These are phyloP conservation scores for Archips crataeganus DNA, from an alignment of 2,888 invertebrate genomes.

Conservation along the genomic window DNA sequence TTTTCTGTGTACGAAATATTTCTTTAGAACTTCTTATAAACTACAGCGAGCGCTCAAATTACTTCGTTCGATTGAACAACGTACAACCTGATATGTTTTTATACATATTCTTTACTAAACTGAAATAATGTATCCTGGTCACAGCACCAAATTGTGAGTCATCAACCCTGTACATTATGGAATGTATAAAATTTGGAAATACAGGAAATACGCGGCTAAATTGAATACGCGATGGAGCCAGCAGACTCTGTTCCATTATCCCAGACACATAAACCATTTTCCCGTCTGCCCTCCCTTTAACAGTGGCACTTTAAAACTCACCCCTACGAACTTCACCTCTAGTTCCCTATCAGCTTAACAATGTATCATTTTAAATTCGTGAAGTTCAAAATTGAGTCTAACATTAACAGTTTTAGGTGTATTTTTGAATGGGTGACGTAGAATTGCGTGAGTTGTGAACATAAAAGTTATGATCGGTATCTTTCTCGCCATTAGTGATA, in stretches of 20 bases:
- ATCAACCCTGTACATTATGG: background rate
- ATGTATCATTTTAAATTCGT: background rate
- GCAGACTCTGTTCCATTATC: constrained; percentile 26
- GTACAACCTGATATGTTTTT: no score
- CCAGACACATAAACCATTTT: constrained; percentile 20
- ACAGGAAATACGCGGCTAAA: constrained; percentile 10
- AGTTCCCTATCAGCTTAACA: constrained; percentile 12
- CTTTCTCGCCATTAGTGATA: constrained; percentile 41
- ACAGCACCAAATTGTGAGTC: background rate
- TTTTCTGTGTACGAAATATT: background rate
- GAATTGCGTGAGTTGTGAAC: constrained; percentile 32
- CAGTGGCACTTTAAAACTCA: background rate
- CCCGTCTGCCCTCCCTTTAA: background rate
- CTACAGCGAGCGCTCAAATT: no score
- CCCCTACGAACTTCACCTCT: background rate
- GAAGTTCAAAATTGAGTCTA: constrained; percentile 11
- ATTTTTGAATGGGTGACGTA: background rate
- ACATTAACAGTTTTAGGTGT: constrained; percentile 7
- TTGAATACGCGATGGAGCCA: constrained; percentile 19
- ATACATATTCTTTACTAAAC: background rate
- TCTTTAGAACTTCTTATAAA: background rate
- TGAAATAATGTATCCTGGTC: background rate
- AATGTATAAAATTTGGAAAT: background rate
- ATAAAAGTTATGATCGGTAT: constrained; percentile 37
- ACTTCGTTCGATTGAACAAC: no score